Percentiles rank a stretch among this genome's conserved stretches.
Conservation (phyloP, 1,140 invertebrate species). For the Fopius arisanus region DNA sequence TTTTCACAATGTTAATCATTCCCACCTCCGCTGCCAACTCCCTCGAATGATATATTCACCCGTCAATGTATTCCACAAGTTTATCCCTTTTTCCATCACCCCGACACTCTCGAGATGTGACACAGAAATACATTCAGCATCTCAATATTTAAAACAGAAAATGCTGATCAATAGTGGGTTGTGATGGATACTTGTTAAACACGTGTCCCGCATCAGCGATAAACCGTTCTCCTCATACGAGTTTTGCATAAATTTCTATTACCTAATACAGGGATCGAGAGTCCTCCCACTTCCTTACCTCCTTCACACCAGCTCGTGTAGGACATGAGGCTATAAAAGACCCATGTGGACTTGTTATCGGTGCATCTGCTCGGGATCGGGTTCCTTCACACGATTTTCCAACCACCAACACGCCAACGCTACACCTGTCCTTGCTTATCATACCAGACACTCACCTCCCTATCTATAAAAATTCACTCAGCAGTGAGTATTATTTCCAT, state of each 20-base stretch:
- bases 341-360: constrained; percentile 27
- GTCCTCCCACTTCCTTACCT: not conserved
- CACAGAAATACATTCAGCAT: not conserved
- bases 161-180: not conserved
- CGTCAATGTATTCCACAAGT: not conserved
- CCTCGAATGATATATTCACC: not conserved
- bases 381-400: constrained; percentile 24
- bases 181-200: not conserved
- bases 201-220: not conserved
- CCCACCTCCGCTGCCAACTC: not conserved
- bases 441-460: constrained; percentile 18
- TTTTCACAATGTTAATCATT: constrained; percentile 23
- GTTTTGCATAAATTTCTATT: constrained; percentile 24
- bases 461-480: constrained; percentile 22
- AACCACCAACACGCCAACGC: constrained; percentile 9
- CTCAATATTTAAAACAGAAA: not conserved
- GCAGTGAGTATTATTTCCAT: constrained; percentile 5
- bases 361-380: constrained; percentile 25
- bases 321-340: constrained; percentile 14
- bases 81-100: not conserved
- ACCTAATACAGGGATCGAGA: not conserved
- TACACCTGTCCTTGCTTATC: constrained; percentile 29
- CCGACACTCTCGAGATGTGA: not conserved
- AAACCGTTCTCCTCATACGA: not conserved
- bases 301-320: not conserved